A percentile compares a stretch with the other conserved stretches of the same genome.
These are phyloP conservation scores for Jacana jacana DNA, from an alignment of 2,113 vertebrate genomes.

Conservation along the genomic window DNA sequence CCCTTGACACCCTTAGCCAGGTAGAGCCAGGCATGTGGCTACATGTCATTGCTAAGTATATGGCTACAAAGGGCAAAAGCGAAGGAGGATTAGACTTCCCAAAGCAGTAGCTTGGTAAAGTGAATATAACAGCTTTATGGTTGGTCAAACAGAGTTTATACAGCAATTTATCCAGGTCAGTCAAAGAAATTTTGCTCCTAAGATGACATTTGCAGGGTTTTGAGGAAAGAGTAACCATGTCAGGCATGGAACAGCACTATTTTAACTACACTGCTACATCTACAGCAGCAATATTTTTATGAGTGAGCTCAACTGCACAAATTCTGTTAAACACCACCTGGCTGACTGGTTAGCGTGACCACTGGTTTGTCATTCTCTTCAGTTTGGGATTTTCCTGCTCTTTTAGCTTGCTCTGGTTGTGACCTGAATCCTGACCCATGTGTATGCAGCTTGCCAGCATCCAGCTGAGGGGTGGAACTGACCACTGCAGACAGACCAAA, in stretches of 20 bases:
- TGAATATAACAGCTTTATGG: not conserved
- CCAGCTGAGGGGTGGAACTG: not conserved
- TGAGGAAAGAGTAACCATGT: not conserved
- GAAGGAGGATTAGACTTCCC: not conserved
- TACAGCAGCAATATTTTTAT: not conserved
- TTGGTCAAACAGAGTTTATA: not conserved
- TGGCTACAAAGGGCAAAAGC: not conserved
- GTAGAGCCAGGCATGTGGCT: not conserved
- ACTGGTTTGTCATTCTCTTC: not conserved
- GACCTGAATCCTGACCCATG: not conserved
- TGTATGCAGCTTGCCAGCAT: accelerated
- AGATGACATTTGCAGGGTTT: not conserved
- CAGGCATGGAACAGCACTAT: not conserved
- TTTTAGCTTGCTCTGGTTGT: not conserved
- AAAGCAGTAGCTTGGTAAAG: not conserved
- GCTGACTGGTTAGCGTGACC: not conserved
- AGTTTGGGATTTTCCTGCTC: not conserved
- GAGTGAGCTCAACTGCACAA: not conserved
- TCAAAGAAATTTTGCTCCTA: not conserved
- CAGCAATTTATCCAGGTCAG: not conserved
- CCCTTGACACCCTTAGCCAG: not conserved
- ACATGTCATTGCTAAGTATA: not conserved
- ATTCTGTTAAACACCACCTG: not conserved
- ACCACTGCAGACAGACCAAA: not conserved
- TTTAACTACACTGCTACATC: not conserved